Evolutionary conservation across 2,888 invertebrate species (phyloP).

Genomic region (Lepidonotus clava): DNA sequence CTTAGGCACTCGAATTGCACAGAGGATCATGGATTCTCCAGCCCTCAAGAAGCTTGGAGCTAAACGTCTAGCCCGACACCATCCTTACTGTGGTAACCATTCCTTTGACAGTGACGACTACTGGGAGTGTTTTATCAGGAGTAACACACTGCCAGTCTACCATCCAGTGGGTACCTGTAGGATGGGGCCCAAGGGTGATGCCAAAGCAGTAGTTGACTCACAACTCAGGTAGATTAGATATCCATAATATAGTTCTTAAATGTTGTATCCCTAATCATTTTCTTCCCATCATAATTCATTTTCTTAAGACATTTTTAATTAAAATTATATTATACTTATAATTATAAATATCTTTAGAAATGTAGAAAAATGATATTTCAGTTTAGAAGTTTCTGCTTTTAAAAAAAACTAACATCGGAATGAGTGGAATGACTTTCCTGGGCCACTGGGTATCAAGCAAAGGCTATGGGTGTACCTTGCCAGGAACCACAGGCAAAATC

Average conservation of each 20-base stretch:
- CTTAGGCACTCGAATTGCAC: neutral
- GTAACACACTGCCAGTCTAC: neutral
- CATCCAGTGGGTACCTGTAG: neutral
- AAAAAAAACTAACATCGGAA: no score
- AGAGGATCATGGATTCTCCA: neutral
- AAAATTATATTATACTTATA: neutral
- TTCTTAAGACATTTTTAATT: no score
- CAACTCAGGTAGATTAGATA: neutral
- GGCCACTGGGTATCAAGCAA: no score
- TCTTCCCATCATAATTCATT: no score
- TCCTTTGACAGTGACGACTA: constrained; percentile 36
- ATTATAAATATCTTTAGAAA: no score
- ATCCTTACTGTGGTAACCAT: neutral
- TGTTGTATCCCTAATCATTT: no score
- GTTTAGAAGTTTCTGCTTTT: no score
- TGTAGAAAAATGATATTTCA: no score
- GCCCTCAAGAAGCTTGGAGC: neutral
- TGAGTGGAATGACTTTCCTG: no score
- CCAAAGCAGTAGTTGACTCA: neutral
- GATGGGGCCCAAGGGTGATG: constrained; percentile 9
- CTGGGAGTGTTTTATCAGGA: constrained; percentile 22
- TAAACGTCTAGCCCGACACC: neutral
- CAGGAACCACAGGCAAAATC: no score
- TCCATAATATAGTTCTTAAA: neutral
- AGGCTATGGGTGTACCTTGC: no score